These are phyloP conservation scores for Rhopalosiphum padi DNA, from an alignment of 1,140 invertebrate genomes.

Conservation along the genomic window DNA sequence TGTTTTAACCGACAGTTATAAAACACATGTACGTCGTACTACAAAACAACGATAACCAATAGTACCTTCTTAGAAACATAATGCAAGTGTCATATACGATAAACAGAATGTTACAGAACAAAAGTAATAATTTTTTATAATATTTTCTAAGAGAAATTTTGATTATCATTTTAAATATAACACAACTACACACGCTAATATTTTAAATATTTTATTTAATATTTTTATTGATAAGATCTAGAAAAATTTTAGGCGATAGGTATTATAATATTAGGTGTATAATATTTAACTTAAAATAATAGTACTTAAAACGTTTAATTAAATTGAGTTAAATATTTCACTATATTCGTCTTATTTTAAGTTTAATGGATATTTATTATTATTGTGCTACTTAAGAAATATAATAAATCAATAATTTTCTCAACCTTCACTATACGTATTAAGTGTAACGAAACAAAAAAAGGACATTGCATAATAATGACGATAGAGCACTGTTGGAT, in stretches of 20 bases:
- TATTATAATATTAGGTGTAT: no score
- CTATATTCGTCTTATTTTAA: no score
- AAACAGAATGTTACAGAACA: not conserved
- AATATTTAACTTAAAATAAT: not conserved
- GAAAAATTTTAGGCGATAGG: not conserved
- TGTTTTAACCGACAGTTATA: not conserved
- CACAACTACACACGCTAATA: not conserved
- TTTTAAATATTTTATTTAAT: not conserved
- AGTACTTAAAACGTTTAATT: not conserved
- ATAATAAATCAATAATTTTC: not conserved
- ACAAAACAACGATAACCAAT: not conserved
- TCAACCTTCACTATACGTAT: not conserved
- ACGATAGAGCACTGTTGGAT: not conserved
- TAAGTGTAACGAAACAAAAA: not conserved
- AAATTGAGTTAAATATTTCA: not conserved
- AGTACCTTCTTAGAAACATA: not conserved
- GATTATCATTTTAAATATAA: not conserved
- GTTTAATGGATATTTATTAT: not conserved
- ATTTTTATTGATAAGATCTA: not conserved
- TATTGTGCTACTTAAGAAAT: not conserved
- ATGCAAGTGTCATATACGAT: not conserved
- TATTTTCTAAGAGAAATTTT: not conserved
- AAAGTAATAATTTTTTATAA: not conserved
- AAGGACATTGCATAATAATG: not conserved
- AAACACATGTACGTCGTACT: not conserved